A percentile compares a stretch with the other conserved stretches of the same genome.
Evolutionary conservation across 2,113 vertebrate species (phyloP).

Genomic region (Paramormyrops kingsleyae): DNA sequence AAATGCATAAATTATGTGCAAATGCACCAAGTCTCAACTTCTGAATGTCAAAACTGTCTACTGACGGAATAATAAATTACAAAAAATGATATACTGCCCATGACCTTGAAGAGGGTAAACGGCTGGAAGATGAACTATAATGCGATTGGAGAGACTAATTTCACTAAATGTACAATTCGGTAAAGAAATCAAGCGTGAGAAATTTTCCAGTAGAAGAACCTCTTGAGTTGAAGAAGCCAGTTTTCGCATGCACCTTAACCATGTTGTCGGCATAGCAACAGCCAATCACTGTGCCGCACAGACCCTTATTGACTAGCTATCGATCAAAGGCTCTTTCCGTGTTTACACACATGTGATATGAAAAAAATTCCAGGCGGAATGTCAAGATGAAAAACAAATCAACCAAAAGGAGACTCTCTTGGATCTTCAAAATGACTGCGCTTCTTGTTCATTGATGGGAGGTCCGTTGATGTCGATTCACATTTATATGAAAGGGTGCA

Average conservation of each 20-base stretch:
- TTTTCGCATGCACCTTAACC: not conserved
- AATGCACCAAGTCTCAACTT: not conserved
- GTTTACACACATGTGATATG: not conserved
- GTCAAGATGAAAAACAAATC: not conserved
- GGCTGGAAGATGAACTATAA: not conserved
- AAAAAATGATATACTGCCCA: not conserved
- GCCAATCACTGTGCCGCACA: not conserved
- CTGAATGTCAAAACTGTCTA: conserved; percentile 1
- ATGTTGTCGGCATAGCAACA: not conserved
- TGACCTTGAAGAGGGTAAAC: not conserved
- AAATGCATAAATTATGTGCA: conserved; percentile 6
- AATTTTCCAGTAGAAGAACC: not conserved
- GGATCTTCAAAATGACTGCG: not conserved
- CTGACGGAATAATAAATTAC: not conserved
- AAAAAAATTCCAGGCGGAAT: not conserved
- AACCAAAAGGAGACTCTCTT: not conserved
- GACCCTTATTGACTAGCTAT: not conserved
- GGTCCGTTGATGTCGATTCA: not conserved
- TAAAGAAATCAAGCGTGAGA: not conserved
- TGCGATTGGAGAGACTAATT: not conserved
- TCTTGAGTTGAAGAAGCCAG: not conserved
- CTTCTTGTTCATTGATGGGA: not conserved
- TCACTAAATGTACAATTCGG: not conserved
- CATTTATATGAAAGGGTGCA: conserved; percentile 6
- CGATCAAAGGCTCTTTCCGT: not conserved